Evolutionary conservation across 2,888 invertebrate species (phyloP).

Genomic region (Noctua janthina): DNA sequence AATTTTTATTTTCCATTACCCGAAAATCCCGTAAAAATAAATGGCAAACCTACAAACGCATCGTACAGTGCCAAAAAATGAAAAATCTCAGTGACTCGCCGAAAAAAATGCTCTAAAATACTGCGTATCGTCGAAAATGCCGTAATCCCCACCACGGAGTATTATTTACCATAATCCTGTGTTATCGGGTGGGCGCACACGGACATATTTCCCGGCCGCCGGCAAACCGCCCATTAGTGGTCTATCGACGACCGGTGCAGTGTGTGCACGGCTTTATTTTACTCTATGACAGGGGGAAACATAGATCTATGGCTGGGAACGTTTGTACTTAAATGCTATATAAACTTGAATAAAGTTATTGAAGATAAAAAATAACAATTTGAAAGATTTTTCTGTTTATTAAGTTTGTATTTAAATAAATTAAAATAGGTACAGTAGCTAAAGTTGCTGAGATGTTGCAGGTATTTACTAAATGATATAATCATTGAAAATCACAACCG

Average conservation of each 20-base stretch:
- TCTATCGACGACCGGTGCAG: conserved; percentile 53
- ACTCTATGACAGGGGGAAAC: conserved; percentile 17
- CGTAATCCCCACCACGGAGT: conserved; percentile 75
- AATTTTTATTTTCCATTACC: neutral
- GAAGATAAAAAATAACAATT: neutral
- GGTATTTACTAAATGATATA: neutral
- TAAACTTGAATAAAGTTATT: neutral
- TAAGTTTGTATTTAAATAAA: neutral
- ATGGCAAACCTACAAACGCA: neutral
- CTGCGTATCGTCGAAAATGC: conserved; percentile 78
- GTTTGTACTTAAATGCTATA: neutral
- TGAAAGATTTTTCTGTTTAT: neutral
- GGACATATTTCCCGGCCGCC: conserved; percentile 73
- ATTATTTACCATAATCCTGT: conserved; percentile 82
- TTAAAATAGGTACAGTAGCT: neutral
- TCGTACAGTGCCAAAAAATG: neutral
- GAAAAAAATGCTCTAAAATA: conserved; percentile 75
- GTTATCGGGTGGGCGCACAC: conserved; percentile 79
- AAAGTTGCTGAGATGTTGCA: neutral
- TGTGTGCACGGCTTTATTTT: conserved; percentile 43
- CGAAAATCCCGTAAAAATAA: neutral
- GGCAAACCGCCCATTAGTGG: conserved; percentile 62
- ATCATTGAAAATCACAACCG: neutral
- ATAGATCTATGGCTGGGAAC: neutral
- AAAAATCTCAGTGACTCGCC: conserved; percentile 60